Base-by-base conservation (phyloP, 2,888 invertebrate genomes). In the Cordylochernes scorpioides region DNA sequence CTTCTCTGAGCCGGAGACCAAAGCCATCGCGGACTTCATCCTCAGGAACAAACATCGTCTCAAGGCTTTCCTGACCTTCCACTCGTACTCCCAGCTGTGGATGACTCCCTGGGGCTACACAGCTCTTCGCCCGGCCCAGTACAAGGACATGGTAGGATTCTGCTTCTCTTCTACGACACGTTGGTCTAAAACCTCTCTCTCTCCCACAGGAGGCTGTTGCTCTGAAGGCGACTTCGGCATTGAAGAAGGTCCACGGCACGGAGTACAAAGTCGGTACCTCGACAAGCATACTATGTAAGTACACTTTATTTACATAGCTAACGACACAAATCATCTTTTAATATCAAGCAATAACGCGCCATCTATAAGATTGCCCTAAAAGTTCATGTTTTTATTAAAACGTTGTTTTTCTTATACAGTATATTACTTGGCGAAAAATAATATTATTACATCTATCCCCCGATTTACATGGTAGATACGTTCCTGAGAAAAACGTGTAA, bases 1-100 rank as follows among this genome's bases (percentile, higher is more conserved):
- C 1, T 78, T 80, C 49, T 82, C 82, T 0, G 84, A 86, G 53
- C 73, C 73, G 0, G 84, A 86, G 56, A 71, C 64, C 17, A 59
- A 62, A 46, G 68, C 70, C 27, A 28, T 43, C 3, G 36, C 39
- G 3, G 36, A 42, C 15, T 40, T 33, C 40, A 34, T 39, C 14
- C 22, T 31, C 10, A 25, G 18, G 15, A 35, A 29, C 8, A 40
- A 29, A 14, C 31, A 29, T n/a, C 24, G 15, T 3, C 31, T 41
- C 10, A 35, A 39, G 9, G 37, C 38, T 9, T 47, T 42, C 28
- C 31, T 45, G 15, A 38, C 44, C 5, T 30, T 46, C 6, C 49
- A 49, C 34, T 45, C 46, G 7, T 49, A 49, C 30, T 46, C 45
- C 4, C 48, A 49, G 34, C 31, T 46, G 15, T 45, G 47, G 41